Percentiles rank a stretch among this genome's conserved stretches.
Conservation (phyloP, 2,797 vertebrate genomes). For the Rhynchonycteris naso region DNA sequence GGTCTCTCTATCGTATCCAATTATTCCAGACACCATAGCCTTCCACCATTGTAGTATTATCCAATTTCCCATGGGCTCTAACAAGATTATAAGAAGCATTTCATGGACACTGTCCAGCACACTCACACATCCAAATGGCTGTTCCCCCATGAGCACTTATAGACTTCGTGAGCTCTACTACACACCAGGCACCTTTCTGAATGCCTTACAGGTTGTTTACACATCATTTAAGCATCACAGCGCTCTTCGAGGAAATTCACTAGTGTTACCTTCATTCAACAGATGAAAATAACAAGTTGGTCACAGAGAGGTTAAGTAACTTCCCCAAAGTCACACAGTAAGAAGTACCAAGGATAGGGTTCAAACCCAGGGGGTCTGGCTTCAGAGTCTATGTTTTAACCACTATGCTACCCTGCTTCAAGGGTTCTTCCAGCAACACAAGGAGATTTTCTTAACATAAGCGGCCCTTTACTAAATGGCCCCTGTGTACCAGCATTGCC, state of each 20-base stretch:
- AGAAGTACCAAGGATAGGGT: background rate
- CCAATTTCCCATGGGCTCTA: background rate
- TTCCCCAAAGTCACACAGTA: background rate
- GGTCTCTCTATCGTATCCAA: background rate
- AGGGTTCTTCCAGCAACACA: background rate
- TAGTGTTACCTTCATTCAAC: background rate
- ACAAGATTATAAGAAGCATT: background rate
- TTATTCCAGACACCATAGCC: fast-evolving
- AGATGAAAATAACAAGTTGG: background rate
- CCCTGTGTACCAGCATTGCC: too few relatives aligned
- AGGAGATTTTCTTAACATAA: background rate
- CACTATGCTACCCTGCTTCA: background rate
- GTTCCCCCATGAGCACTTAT: background rate
- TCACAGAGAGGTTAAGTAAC: background rate
- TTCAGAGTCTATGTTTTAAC: background rate
- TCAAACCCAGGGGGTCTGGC: background rate
- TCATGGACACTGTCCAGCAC: background rate
- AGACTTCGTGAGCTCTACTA: too few relatives aligned
- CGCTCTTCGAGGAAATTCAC: background rate
- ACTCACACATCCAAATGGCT: background rate
- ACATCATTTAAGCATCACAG: background rate
- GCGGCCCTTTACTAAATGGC: background rate
- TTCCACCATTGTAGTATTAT: background rate
- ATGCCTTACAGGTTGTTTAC: background rate
- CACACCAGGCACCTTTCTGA: background rate